Conservation (phyloP, 2,888 invertebrate genomes). For the Pteria penguin region DNA sequence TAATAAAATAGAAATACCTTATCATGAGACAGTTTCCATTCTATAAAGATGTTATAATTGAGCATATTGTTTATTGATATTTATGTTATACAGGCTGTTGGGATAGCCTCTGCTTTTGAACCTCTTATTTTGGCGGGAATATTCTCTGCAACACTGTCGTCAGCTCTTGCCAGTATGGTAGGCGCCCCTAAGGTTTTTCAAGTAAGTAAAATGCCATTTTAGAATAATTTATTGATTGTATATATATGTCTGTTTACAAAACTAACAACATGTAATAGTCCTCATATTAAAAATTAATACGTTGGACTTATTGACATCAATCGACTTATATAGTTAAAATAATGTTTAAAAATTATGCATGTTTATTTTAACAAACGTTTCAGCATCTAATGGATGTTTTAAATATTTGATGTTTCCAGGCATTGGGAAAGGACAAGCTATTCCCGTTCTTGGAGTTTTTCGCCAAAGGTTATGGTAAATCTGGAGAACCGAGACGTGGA, state of each 20-base stretch:
- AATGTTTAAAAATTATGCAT: no score
- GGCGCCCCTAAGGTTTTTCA: conserved; percentile 90
- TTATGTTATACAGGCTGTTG: conserved; percentile 75
- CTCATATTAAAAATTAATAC: no score
- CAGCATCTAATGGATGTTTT: no score
- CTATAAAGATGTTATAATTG: no score
- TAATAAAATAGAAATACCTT: no score
- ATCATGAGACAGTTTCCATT: no score
- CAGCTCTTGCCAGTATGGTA: conserved; percentile 95
- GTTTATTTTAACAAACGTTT: no score
- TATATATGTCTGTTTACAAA: no score
- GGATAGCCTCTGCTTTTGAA: conserved; percentile 85
- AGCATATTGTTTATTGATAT: not conserved
- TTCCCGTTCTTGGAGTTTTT: conserved; percentile 94
- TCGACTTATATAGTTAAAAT: no score
- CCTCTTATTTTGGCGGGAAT: conserved; percentile 97
- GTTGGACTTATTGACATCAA: no score
- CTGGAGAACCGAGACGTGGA: conserved; percentile 87
- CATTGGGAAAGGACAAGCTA: conserved; percentile 94
- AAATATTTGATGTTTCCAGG: conserved; percentile 81
- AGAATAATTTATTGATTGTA: no score
- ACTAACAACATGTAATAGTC: no score
- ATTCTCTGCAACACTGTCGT: conserved; percentile 97
- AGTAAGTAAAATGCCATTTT: conserved; percentile 65
- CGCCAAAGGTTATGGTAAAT: conserved; percentile 85